These are phyloP conservation scores for Scaptomyza cyrtandrae DNA, from an alignment of 2,888 invertebrate species.

Conservation along the genomic window DNA sequence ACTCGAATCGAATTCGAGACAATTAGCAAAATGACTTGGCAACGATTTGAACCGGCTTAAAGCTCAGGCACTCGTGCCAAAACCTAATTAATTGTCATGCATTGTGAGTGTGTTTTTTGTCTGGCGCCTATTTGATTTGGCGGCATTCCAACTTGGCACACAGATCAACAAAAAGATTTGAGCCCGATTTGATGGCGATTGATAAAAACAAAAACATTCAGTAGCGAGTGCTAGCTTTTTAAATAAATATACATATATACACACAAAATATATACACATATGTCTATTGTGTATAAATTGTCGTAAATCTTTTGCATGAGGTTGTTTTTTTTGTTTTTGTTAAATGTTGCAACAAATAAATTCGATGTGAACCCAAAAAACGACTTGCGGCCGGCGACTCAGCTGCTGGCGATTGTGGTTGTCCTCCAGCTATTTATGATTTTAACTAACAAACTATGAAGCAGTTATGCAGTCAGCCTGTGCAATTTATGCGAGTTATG, in stretches of 20 bases:
- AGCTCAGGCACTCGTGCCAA: slow-evolving; percentile 52
- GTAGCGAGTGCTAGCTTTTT: slow-evolving; percentile 14
- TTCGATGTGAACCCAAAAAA: slow-evolving; percentile 15
- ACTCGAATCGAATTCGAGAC: slow-evolving; percentile 58
- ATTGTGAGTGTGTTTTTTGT: slow-evolving; percentile 53
- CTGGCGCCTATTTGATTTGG: slow-evolving; percentile 60
- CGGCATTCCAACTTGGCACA: slow-evolving; percentile 73
- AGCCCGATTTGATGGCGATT: slow-evolving; percentile 37
- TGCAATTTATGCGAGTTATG: slow-evolving; percentile 72
- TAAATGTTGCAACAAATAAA: slow-evolving; percentile 37
- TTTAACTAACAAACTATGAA: slow-evolving; percentile 5
- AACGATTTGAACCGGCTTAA: slow-evolving; percentile 32
- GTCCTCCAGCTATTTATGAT: slow-evolving; percentile 62
- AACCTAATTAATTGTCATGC: slow-evolving; percentile 75
- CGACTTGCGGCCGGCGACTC: slow-evolving; percentile 28
- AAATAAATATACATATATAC: too few relatives aligned
- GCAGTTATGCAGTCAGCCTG: slow-evolving; percentile 21
- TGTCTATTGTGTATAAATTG: slow-evolving; percentile 39
- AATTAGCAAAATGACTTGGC: slow-evolving; percentile 74
- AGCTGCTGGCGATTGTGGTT: slow-evolving; percentile 72
- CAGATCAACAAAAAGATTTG: slow-evolving; percentile 26
- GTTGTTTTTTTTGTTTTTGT: slow-evolving; percentile 1
- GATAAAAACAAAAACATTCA: slow-evolving; percentile 35
- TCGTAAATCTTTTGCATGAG: slow-evolving; percentile 74
- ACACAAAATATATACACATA: background rate